A percentile compares a stretch with the other conserved stretches of the same genome.
Evolutionary conservation across 2,888 invertebrate genomes (phyloP).

Genomic region (Laothoe populi): DNA sequence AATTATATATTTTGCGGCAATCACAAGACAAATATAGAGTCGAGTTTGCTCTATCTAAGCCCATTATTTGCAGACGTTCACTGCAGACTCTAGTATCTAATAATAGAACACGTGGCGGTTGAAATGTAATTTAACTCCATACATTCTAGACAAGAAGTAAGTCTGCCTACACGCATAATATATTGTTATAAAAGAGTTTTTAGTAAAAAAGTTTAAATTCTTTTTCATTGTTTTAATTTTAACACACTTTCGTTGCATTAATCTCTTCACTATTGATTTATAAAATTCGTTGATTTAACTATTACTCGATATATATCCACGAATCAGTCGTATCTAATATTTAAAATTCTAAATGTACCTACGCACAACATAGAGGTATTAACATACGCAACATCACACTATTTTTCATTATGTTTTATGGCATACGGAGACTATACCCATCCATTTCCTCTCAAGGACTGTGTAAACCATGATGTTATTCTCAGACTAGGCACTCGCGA

Average conservation of each 20-base stretch:
- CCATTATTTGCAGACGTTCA: constrained; percentile 11
- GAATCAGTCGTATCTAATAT: too few relatives aligned
- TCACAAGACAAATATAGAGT: constrained; percentile 5
- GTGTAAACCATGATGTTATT: background rate
- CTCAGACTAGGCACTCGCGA: background rate
- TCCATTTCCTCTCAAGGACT: background rate
- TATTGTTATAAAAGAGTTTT: too few relatives aligned
- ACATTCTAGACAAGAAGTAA: background rate
- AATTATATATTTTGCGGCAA: background rate
- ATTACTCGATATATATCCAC: too few relatives aligned
- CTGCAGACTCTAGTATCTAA: constrained; percentile 10
- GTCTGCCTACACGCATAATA: background rate
- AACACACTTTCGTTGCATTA: too few relatives aligned
- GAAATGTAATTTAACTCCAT: constrained; percentile 21
- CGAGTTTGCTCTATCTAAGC: background rate
- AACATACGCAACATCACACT: too few relatives aligned
- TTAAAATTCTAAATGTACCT: too few relatives aligned
- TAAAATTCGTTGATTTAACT: too few relatives aligned
- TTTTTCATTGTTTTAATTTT: too few relatives aligned
- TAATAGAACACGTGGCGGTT: constrained; percentile 1
- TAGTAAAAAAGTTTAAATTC: too few relatives aligned
- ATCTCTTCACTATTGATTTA: too few relatives aligned
- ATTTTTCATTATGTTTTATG: background rate
- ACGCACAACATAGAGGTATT: too few relatives aligned
- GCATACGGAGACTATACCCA: background rate